Evolutionary conservation across 2,888 invertebrate species (phyloP), one percentile per base, ranked within the genome.

Genomic region (Rosalia funebris): DNA sequence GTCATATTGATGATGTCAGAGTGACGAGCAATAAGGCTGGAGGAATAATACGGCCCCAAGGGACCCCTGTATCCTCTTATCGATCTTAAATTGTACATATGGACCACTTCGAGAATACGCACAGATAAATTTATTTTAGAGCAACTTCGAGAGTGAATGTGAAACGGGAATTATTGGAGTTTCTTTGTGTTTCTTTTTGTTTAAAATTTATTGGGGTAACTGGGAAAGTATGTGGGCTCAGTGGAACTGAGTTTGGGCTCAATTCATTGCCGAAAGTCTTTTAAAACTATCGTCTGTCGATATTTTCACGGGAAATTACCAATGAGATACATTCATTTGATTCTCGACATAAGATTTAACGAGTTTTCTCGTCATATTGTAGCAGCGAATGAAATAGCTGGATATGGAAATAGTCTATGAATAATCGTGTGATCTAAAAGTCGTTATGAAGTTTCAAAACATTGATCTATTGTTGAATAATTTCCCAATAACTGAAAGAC

Each of bases 1-100:
- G 75, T 72, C 75, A 75, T 72, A 75, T 74, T 71, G 75, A 76
- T 75, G 74, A 77, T 73, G 72, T 69, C 63, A 63, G 69, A 68
- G 71, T 74, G 73, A 73, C 72, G 71, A 71, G 70, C 73, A 73
- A 74, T 75, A 75, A 72, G 72, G 68, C 68, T 66, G 63, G 65
- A 65, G 60, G 70, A 71, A 71, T 75, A 76, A 75, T 74, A 64
- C 69, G 68, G 66, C 66, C 72, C 67, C 53, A 63, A 66, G 68
- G 71, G 72, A 69, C 69, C 66, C 50, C 61, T 60, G 55, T 36
- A 70, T 72, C 68, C 67, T 62, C 69, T 72, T 71, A 69, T 68
- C 67, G 68, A 70, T 63, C 62, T 60, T 44, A 46, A 60, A 66
- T 60, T 66, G 61, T 66, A 64, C 53, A 55, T 57, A 62, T 45